Base-by-base conservation (phyloP, 2,113 vertebrate genomes). In the Sapayoa aenigma region DNA sequence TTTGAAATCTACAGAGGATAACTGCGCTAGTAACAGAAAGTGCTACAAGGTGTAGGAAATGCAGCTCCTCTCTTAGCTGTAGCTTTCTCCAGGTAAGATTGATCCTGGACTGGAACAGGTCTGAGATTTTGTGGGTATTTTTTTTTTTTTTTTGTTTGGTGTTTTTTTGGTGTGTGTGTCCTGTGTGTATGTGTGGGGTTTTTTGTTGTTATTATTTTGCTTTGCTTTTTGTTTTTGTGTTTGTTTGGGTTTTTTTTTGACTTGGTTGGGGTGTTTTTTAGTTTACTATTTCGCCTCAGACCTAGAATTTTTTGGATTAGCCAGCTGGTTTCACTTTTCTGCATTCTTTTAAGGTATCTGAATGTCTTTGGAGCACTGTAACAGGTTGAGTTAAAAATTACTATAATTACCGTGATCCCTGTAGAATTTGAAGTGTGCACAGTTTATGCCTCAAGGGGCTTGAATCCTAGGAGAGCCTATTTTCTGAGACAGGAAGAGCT, bases 301-400 rank as follows among this genome's bases (percentile, higher is more conserved):
- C 35, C 16, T 47, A 76, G 35, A 68, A 69, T 79, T 47, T 65
- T 14, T 75, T 80, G 69, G 41, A 94, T 86, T 91, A 65, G 73
- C 67, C 77, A 84, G 84, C 84, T 88, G 89, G 63, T 96, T 95
- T 96, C 67, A 35, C 44, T 85, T 65, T 95, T 84, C 44, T 96
- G 49, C 16, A 59, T 37, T 83, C 83, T 65, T 1, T 75, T 94
- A 95, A 92, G 52, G 47, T 93, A 83, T 9, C 33, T 47, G 42
- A 84, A 55, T 50, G 44, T 90, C 91, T 94, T 85, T 88, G 79
- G 85, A 92, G 91, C 93, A 96, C 68, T 83, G 81, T 92, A 94
- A 94, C 93, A 89, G 41, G 42, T 93, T 68, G 92, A 96, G 84
- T 93, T 95, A 89, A 96, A 94, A 95, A 96, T 96, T 84, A 93